These are phyloP conservation scores for Limnephilus rhombicus DNA, from an alignment of 2,888 invertebrate genomes.

Conservation along the genomic window DNA sequence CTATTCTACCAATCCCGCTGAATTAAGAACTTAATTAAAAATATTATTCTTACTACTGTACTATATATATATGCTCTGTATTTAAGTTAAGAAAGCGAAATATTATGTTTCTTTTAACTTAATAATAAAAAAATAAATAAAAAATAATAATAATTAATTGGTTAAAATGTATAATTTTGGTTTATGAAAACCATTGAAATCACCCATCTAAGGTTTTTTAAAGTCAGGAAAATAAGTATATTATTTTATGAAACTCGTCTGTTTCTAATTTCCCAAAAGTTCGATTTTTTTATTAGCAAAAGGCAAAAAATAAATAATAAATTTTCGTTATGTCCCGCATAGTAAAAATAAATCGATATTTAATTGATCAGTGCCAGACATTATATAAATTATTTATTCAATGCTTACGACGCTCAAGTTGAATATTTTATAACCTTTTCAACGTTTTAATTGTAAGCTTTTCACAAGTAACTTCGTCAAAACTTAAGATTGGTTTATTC, in stretches of 20 bases:
- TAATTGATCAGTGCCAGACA: slow-evolving; percentile 56
- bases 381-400: slow-evolving; percentile 25
- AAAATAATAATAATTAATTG: neutral
- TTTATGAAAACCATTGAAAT: neutral
- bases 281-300: slow-evolving; percentile 59
- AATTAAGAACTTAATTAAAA: no score
- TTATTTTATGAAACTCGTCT: slow-evolving; percentile 29
- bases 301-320: slow-evolving; percentile 66
- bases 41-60: no score
- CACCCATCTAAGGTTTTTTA: neutral
- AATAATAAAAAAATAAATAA: no score
- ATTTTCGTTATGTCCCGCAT: slow-evolving; percentile 58
- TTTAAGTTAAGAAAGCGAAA: no score
- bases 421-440: neutral
- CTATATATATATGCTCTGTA: no score
- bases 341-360: slow-evolving; percentile 65
- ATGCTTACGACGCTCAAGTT: neutral
- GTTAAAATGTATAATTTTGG: neutral
- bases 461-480: neutral
- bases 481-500: neutral
- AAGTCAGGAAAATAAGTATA: slow-evolving; percentile 20
- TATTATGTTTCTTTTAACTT: no score
- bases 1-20: no score
- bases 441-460: slow-evolving; percentile 16
- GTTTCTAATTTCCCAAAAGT: neutral